These are phyloP conservation scores for Malaclemys terrapin DNA, from an alignment of 2,113 vertebrate genomes.

Conservation along the genomic window DNA sequence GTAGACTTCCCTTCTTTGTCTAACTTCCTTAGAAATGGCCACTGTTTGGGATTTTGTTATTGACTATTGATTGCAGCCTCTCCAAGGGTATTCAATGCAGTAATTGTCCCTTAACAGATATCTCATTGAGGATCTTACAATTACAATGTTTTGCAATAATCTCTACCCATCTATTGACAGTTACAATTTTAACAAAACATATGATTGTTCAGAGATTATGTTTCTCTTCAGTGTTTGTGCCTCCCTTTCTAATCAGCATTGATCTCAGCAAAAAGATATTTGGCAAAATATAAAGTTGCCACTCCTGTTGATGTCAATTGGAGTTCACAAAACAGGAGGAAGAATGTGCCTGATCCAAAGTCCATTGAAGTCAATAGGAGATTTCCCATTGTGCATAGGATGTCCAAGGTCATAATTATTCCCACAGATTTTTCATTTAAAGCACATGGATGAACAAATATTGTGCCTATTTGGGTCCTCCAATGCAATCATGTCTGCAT, in stretches of 20 bases:
- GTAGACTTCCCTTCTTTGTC: conserved; percentile 2
- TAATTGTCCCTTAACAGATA: not conserved
- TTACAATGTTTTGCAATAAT: not conserved
- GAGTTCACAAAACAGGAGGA: not conserved
- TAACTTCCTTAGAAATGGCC: not conserved
- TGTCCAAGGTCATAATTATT: not conserved
- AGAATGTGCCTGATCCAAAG: not conserved
- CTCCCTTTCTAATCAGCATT: not conserved
- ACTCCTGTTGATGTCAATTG: not conserved
- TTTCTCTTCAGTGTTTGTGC: not conserved
- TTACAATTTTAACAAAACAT: not conserved
- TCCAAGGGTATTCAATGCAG: not conserved
- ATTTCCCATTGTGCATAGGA: not conserved
- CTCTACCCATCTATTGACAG: not conserved
- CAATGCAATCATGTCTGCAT: not conserved
- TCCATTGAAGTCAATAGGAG: not conserved
- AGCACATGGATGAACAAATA: not conserved
- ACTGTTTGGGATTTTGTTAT: not conserved
- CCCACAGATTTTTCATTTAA: not conserved
- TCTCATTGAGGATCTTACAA: not conserved
- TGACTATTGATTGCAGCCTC: not conserved
- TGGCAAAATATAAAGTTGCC: not conserved
- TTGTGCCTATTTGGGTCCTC: not conserved
- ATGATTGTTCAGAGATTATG: not conserved
- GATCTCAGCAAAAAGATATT: not conserved